These are phyloP conservation scores for Pituophis catenifer DNA, from an alignment of 2,113 vertebrate genomes.

Conservation along the genomic window DNA sequence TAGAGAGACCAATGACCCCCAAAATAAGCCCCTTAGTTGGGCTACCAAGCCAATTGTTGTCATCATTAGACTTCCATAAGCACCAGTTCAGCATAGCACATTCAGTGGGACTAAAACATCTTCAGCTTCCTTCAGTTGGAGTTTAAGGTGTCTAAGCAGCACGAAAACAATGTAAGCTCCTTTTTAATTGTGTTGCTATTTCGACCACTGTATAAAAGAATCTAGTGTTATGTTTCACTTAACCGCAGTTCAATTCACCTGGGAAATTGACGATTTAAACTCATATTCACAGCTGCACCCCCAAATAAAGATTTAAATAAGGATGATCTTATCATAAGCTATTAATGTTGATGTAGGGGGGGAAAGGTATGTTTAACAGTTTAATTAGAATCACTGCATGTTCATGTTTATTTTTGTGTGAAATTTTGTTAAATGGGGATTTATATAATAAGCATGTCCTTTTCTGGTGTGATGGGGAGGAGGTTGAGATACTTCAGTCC, in stretches of 20 bases:
- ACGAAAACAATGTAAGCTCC: not conserved
- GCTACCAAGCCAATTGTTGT: not conserved
- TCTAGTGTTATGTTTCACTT: not conserved
- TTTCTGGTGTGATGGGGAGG: not conserved
- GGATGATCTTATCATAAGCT: not conserved
- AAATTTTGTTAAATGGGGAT: not conserved
- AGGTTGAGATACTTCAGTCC: not conserved
- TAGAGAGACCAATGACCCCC: not conserved
- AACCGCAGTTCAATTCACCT: not conserved
- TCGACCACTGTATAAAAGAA: not conserved
- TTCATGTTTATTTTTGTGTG: not conserved
- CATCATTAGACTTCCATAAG: not conserved
- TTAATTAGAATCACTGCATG: not conserved
- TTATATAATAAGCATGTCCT: not conserved
- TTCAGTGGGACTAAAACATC: not conserved
- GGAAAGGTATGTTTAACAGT: not conserved
- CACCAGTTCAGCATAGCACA: not conserved
- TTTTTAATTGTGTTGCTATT: not conserved
- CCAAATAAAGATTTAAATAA: not conserved
- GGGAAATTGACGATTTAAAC: not conserved
- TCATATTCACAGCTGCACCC: not conserved
- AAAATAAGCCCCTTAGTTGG: not conserved
- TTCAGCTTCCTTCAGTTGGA: not conserved
- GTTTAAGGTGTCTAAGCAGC: not conserved
- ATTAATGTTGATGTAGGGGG: not conserved